Percentiles rank a stretch among this genome's conserved stretches.
These are phyloP conservation scores for Montipora efflorescens DNA, from an alignment of 64 coral and sea anemone species.

Conservation along the genomic window DNA sequence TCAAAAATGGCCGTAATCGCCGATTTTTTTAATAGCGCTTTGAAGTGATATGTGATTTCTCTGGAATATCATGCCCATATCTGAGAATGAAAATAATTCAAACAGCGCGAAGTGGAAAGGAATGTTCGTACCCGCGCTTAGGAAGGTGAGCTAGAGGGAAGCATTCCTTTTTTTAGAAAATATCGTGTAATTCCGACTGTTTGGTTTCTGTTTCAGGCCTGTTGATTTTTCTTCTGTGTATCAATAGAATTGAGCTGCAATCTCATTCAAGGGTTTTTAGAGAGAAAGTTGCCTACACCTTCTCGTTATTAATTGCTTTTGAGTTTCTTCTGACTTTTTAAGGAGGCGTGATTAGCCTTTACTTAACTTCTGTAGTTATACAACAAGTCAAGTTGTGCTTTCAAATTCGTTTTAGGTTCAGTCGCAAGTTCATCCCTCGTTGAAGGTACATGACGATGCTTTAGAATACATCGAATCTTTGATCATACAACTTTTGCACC, in stretches of 20 bases:
- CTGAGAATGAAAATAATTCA: conserved; percentile 87
- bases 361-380: background rate
- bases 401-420: conserved; percentile 86
- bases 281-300: background rate
- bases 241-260: background rate
- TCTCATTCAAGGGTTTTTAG: background rate
- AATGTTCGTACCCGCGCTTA: conserved; percentile 80
- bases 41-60: conserved; percentile 87
- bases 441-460: conserved; percentile 90
- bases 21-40: conserved; percentile 42
- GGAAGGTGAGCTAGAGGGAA: conserved; percentile 60
- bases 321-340: background rate
- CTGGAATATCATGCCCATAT: conserved; percentile 86
- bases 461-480: conserved; percentile 94
- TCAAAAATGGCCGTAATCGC: background rate
- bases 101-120: conserved; percentile 92
- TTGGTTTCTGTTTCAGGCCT: conserved; percentile 9
- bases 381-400: background rate
- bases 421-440: conserved; percentile 89
- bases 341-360: conserved; percentile 36
- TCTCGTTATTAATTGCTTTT: conserved; percentile 1
- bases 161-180: conserved; percentile 29
- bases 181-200: conserved; percentile 18
- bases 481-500: conserved; percentile 88
- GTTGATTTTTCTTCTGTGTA: conserved; percentile 1